Conservation (phyloP, 2,113 vertebrate species). For the Coturnix japonica region DNA sequence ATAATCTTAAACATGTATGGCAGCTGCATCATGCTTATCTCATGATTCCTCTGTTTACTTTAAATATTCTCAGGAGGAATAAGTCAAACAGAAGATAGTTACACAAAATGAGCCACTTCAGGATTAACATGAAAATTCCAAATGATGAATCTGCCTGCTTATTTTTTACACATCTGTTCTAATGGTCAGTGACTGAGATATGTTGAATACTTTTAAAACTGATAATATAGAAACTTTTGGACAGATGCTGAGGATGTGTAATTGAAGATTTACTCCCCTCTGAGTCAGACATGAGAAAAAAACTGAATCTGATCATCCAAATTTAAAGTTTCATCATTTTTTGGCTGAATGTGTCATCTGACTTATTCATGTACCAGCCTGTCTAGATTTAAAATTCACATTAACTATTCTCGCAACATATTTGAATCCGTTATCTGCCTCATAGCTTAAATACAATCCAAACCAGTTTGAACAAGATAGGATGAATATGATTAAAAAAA, state of each 20-base stretch:
- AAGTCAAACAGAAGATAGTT: not conserved
- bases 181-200: not conserved
- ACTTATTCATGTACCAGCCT: not conserved
- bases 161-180: not conserved
- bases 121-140: not conserved
- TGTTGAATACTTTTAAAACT: not conserved
- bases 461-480: not conserved
- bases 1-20: not conserved
- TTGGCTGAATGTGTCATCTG: not conserved
- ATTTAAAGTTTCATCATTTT: not conserved
- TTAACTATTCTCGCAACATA: not conserved
- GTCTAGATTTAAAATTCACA: not conserved
- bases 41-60: not conserved
- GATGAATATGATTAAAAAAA: not conserved
- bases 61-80: not conserved
- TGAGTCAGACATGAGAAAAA: not conserved
- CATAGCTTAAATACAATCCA: not conserved
- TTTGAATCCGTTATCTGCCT: not conserved
- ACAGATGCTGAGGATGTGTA: accelerated
- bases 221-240: not conserved
- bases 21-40: not conserved
- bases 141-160: not conserved
- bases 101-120: not conserved
- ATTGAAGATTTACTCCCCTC: not conserved
- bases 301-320: not conserved